Evolutionary conservation across 92 coral and sea anemone genomes (phyloP), one percentile per base, ranked within the genome.

Genomic region (Epizoanthus fatuus): DNA sequence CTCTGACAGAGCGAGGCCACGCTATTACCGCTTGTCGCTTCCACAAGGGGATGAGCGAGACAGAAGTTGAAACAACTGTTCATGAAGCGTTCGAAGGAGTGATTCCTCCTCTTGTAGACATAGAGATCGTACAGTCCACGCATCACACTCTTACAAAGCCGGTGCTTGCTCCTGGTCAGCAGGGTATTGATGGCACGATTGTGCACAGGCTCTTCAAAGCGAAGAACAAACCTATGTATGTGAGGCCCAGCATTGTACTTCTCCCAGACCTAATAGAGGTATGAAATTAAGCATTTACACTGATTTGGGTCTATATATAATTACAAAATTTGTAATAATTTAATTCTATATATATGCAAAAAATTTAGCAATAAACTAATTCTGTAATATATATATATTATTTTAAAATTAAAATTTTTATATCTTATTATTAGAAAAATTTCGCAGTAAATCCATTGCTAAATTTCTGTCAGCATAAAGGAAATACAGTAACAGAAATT

Each of bases 1-100:
- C 68, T 38, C 55, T 87, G 40, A 75, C 72, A 68, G 91, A 86
- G 66, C 81, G 88, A 20, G 94, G 94, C 56, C 91, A 90, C 80
- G 84, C 87, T 1, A 81, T 90, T 42, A 71, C 91, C 63, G 94
- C 81, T 25, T 86, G 91, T 58, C 82, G 71, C 37, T 87, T 87
- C 55, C 58, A 52, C 77, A 88, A 86, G 86, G 60, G 49, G 25
- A 91, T 91, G 93, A 79, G 14, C 38, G 93, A 81, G 55, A 73
- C 57, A 32, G 77, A 90, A 70, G 91, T 90, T 16, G 88, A 90
- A 69, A 74, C 83, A 22, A 75, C 91, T 35, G 81, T 90, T 58
- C 35, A 63, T 37, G 91, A 90, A 69, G 91, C 93, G 37, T 90
- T 90, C 74, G 85, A 68, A 17, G 88, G 80, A 37, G 74, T 81